These are phyloP conservation scores for Galeopsomyia nigrocyanea DNA, from an alignment of 2,888 invertebrate genomes.

Conservation along the genomic window DNA sequence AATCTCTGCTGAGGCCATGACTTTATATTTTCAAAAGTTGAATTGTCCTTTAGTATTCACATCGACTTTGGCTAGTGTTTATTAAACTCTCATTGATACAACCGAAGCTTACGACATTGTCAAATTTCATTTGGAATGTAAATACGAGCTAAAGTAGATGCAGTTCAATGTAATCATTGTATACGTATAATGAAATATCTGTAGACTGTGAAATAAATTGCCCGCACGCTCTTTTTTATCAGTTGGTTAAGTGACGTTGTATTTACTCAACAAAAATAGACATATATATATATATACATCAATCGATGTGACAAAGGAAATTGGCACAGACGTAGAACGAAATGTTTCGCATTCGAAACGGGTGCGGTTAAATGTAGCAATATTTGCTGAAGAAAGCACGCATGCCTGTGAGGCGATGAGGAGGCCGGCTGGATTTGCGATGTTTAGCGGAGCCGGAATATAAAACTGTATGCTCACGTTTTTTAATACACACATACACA, in stretches of 20 bases:
- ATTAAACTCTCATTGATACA: not conserved
- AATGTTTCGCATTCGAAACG: constrained; percentile 18
- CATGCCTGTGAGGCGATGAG: not conserved
- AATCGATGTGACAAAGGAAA: not conserved
- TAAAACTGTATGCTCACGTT: constrained; percentile 4
- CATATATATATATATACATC: constrained; percentile 14
- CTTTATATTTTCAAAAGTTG: constrained; percentile 33
- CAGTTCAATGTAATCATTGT: not conserved
- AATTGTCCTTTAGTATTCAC: constrained; percentile 15
- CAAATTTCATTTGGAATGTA: no score
- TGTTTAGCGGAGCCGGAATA: not conserved
- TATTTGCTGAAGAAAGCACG: constrained; percentile 19
- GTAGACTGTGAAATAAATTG: no score
- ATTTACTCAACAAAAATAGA: constrained; percentile 1
- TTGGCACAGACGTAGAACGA: not conserved
- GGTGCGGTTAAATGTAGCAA: constrained; percentile 1
- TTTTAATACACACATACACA: constrained; percentile 1
- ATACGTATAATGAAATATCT: not conserved
- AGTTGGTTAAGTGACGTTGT: not conserved
- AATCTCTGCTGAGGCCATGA: constrained; percentile 11
- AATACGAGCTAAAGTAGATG: no score
- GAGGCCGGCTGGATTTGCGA: not conserved
- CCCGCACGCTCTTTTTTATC: constrained; percentile 1
- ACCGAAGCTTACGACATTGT: no score
- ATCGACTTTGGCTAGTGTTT: not conserved